phyloP scores from a whole-genome alignment of 1,140 invertebrate species.

The Lepeophtheirus salmonis region DNA sequence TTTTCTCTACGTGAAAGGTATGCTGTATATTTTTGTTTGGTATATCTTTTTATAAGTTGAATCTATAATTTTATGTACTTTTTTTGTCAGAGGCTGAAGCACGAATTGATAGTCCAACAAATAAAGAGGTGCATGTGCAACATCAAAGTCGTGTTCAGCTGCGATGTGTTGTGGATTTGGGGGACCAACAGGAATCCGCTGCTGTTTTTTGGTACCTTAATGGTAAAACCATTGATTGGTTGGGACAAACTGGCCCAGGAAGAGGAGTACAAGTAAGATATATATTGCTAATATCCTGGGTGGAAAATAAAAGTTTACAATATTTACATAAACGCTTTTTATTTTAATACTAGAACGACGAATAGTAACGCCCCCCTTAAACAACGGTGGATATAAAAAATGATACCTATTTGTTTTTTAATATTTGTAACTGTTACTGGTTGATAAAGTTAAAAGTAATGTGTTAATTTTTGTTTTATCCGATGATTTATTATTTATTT shows the following conservation, averaged over 20 bases:
- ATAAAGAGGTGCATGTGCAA: constrained; percentile 19
- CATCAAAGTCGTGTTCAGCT: constrained; percentile 17
- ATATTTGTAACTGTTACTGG: no score
- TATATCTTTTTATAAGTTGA: not conserved
- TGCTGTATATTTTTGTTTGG: constrained; percentile 13
- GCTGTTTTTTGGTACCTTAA: constrained; percentile 27
- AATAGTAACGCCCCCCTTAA: no score
- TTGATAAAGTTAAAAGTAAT: no score
- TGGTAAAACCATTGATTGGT: constrained; percentile 21
- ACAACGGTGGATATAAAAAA: no score
- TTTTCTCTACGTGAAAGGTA: constrained; percentile 21
- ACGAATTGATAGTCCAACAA: constrained; percentile 14
- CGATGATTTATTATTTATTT: no score
- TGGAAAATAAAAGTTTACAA: no score
- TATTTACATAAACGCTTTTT: no score
- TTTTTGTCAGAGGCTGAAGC: constrained; percentile 13
- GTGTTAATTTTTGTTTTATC: no score
- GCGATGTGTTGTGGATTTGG: constrained; percentile 16
- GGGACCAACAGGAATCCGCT: constrained; percentile 2
- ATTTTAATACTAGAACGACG: no score
- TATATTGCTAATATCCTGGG: no score
- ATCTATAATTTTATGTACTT: not conserved
- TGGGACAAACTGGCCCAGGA: constrained; percentile 15
- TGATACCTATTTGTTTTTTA: no score
- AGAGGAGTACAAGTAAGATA: constrained; percentile 10